Evolutionary conservation across 2,113 vertebrate genomes (phyloP).

Genomic region (Aspiorhynchus laticeps): DNA sequence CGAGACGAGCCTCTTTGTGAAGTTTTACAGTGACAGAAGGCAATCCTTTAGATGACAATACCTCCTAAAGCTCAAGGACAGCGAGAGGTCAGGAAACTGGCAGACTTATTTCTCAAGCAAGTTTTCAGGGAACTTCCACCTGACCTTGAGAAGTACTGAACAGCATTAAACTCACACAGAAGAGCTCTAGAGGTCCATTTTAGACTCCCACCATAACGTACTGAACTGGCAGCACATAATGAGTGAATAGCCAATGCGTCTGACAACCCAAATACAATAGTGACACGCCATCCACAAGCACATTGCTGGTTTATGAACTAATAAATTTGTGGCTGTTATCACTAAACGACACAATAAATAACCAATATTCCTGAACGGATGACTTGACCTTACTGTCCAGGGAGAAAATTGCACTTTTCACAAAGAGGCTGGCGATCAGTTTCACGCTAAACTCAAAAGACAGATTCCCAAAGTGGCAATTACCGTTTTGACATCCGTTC

Average conservation of each 20-base stretch:
- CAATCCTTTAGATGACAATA: constrained; percentile 11
- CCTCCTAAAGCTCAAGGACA: constrained; percentile 36
- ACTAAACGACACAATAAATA: constrained; percentile 73
- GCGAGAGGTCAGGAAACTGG: constrained; percentile 5
- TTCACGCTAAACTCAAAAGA: constrained; percentile 63
- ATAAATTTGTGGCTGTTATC: constrained; percentile 68
- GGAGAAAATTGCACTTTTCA: constrained; percentile 57
- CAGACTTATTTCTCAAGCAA: constrained; percentile 14
- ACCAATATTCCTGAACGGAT: constrained; percentile 66
- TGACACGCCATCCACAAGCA: constrained; percentile 55
- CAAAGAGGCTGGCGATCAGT: constrained; percentile 16
- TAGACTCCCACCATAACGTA: neutral
- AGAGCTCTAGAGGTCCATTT: neutral
- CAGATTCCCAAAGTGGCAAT: constrained; percentile 73
- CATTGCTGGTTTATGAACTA: constrained; percentile 70
- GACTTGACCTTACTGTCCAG: constrained; percentile 68
- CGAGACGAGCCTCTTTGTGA: neutral
- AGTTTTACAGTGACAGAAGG: neutral
- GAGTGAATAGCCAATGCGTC: constrained; percentile 56
- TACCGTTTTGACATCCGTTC: constrained; percentile 70
- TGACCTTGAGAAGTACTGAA: neutral
- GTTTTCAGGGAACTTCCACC: constrained; percentile 18
- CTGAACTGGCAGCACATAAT: constrained; percentile 26
- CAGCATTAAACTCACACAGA: neutral
- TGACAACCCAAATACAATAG: constrained; percentile 59